Conservation (phyloP, 1,140 invertebrate genomes). For the Cotesia chilonis region DNA sequence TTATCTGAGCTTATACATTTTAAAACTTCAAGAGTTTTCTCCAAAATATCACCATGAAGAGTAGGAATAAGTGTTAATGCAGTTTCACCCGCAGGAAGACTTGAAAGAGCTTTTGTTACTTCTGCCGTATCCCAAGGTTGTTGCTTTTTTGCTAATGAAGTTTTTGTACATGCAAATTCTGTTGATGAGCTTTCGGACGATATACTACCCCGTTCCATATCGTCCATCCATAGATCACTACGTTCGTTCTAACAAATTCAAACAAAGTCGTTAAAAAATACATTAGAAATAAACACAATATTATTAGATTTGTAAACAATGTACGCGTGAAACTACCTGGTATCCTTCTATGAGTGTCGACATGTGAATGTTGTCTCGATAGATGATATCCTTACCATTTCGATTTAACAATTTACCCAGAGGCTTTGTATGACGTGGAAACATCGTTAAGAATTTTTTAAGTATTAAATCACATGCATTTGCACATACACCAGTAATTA, state of each 20-base stretch:
- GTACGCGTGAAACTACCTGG: neutral
- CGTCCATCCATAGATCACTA: slow-evolving; percentile 53
- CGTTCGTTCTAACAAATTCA: slow-evolving; percentile 40
- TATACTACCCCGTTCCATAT: slow-evolving; percentile 49
- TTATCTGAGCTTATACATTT: slow-evolving; percentile 37
- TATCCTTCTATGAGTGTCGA: slow-evolving; percentile 1
- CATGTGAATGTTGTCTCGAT: neutral
- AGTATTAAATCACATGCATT: neutral
- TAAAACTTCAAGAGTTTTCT: slow-evolving; percentile 47
- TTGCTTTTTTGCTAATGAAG: slow-evolving; percentile 46
- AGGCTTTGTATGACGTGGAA: slow-evolving; percentile 32
- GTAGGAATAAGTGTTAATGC: slow-evolving; percentile 51
- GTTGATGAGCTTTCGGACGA: slow-evolving; percentile 53
- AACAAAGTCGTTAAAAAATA: slow-evolving; percentile 4
- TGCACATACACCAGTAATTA: slow-evolving; percentile 5
- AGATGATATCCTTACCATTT: slow-evolving; percentile 22
- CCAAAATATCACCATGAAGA: slow-evolving; percentile 46
- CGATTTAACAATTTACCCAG: slow-evolving; percentile 45
- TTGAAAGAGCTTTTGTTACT: slow-evolving; percentile 49
- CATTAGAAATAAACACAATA: neutral
- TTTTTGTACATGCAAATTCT: slow-evolving; percentile 44
- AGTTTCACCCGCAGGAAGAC: slow-evolving; percentile 56
- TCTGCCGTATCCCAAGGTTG: slow-evolving; percentile 56
- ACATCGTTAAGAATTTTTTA: slow-evolving; percentile 11
- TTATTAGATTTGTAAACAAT: no score